Base-by-base conservation (phyloP, 2,113 vertebrate genomes). In the Tonatia bakeri region DNA sequence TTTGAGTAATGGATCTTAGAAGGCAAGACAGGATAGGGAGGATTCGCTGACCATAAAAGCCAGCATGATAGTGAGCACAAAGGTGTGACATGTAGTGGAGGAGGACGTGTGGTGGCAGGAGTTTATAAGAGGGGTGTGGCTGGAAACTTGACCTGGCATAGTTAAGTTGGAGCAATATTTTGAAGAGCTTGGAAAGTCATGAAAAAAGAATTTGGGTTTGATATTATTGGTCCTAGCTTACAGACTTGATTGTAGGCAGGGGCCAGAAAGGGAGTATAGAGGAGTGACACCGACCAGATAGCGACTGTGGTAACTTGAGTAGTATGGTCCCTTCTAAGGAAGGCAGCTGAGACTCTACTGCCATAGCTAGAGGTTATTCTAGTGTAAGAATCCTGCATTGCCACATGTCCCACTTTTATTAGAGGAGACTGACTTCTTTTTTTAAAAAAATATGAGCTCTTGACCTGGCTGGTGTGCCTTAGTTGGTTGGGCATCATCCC, bases 341-440 rank as follows among this genome's bases (percentile, higher is more conserved):
- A 87, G 33, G 47, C 4, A 52, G 7, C 13, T 28, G 11, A 82
- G 40, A 38, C 36, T 73, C 17, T 5, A n/a, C 82, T 69, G 3
- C 6, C 52, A 72, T 13, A 69, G 19, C 31, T 12, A 40, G 33
- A 73, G n/a, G 5, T 52, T 92, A 43, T 83, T 31, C 45, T 69
- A 54, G 17, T 19, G 4, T 52, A 38, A 72, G 31, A 81, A 56
- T 3, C 10, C 43, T 61, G 5, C 36, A 7, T 65, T 26, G 7
- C 14, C n/a, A 38, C 50, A 47, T 33, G 73, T 45, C 4, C 8
- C 17, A 33, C 0, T 95, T 92, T 95, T 92, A 56, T 16, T 47
- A 67, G 26, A 79, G 88, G 92, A 83, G 64, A 15, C 50, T 50
- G 76, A n/a, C 56, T 50, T 92, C 12, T 70, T 31, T 85, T 82